Evolutionary conservation across 2,797 vertebrate genomes (phyloP).

Genomic region (Crenichthys baileyi): DNA sequence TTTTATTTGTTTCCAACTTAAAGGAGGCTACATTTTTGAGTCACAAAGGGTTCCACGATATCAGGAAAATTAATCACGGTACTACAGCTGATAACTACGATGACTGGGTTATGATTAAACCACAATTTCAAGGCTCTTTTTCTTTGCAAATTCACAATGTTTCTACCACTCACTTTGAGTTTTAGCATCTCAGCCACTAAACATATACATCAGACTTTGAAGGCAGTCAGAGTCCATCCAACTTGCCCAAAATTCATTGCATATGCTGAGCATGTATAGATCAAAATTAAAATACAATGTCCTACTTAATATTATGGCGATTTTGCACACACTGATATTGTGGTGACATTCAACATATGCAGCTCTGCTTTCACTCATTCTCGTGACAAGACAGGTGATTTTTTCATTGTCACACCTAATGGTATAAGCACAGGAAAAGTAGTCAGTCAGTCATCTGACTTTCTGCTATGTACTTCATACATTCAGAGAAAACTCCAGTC

Average conservation of each 20-base stretch:
- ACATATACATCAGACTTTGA: background rate
- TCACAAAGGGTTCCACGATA: background rate
- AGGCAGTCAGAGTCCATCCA: background rate
- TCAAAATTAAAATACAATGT: background rate
- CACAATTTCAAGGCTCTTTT: background rate
- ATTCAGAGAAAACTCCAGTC: background rate
- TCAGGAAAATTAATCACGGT: background rate
- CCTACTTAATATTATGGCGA: background rate
- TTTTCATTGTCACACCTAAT: background rate
- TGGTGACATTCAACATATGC: background rate
- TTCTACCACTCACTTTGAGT: background rate
- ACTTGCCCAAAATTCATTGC: background rate
- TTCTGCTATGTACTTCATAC: background rate
- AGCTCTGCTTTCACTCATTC: background rate
- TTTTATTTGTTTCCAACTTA: too few species aligned
- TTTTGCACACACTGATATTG: background rate
- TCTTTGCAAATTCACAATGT: background rate
- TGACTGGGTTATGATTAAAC: background rate
- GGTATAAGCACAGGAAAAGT: background rate
- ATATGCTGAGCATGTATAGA: background rate
- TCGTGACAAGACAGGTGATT: background rate
- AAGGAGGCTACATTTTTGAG: too few species aligned
- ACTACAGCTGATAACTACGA: background rate
- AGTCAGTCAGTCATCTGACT: too few species aligned
- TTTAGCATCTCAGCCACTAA: background rate